Evolutionary conservation across 2,888 invertebrate genomes (phyloP), one percentile per base, ranked within the genome.

Genomic region (Drosophila emarginata): DNA sequence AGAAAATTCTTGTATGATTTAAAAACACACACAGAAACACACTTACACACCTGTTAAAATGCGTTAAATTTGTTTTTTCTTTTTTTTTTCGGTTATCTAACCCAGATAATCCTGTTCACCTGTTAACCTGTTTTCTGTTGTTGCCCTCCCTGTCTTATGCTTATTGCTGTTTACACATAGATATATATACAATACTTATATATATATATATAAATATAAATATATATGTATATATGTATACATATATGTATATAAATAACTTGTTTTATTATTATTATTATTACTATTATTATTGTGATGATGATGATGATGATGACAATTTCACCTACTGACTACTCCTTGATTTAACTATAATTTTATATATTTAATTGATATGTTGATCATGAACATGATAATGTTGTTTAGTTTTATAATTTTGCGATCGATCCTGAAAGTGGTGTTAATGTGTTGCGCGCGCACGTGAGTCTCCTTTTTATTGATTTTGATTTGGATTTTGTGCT

Each of bases 391-490:
- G 88, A 87, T 82, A 85, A 82, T 87, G 88, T 82, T 82, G 88
- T 82, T 87, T 70, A 68, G 79, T 79, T 79, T 69, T 76, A 61
- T 76, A 61, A 60, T 58, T 45, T 45, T 71, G 57, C 67, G 61
- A 23, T 50, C 60, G 18, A 57, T 62, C 12, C 14, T 65, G 57
- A 66, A 60, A 82, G 89, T 87, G 87, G 89, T 87, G 77, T 84
- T 87, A 87, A 89, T 89, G 88, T 89, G 83, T 87, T 80, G 83
- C 85, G 88, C 84, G 80, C 83, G 87, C 87, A 87, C 89, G 87
- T 79, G 88, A 80, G 89, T 89, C 88, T 89, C 89, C 88, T 88
- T 78, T 89, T 77, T 78, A 18, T 45, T 45, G 45, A 45, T 45
- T 45, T 45, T 45, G 74, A 74, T 81, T 78, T 76, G 84, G 85